Evolutionary conservation across 2,888 invertebrate species (phyloP).

Genomic region (Andricus quercusramuli): DNA sequence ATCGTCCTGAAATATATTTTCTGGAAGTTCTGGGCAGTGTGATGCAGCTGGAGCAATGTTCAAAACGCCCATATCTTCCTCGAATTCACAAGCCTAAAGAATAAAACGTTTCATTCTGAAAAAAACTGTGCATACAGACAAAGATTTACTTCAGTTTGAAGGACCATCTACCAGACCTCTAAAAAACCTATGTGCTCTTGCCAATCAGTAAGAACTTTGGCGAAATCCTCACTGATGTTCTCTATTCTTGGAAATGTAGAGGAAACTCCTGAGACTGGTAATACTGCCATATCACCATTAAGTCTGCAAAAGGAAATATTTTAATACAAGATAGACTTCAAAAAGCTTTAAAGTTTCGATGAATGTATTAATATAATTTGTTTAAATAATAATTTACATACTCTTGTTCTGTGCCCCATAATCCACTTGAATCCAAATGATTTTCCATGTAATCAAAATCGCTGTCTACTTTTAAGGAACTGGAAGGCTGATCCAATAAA

Average conservation of each 20-base stretch:
- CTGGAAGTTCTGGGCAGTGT: slow-evolving; percentile 61
- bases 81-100: slow-evolving; percentile 70
- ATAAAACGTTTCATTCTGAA: slow-evolving; percentile 42
- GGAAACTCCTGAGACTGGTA: slow-evolving; percentile 74
- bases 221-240: slow-evolving; percentile 79
- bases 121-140: slow-evolving; percentile 18
- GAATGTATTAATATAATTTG: slow-evolving; percentile 1
- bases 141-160: slow-evolving; percentile 6
- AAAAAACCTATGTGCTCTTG: slow-evolving; percentile 79
- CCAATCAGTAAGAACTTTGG: slow-evolving; percentile 80
- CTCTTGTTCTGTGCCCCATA: slow-evolving; percentile 76
- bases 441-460: slow-evolving; percentile 71
- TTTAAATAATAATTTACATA: slow-evolving; percentile 64
- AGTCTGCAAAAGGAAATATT: slow-evolving; percentile 64
- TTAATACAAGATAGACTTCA: neutral
- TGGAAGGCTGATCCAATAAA: neutral
- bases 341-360: slow-evolving; percentile 24
- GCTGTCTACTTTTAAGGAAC: slow-evolving; percentile 46
- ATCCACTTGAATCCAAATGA: slow-evolving; percentile 63
- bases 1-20: slow-evolving; percentile 65
- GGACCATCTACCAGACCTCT: slow-evolving; percentile 72
- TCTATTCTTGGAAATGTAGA: slow-evolving; percentile 69
- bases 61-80: slow-evolving; percentile 73
- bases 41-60: slow-evolving; percentile 58
- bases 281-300: slow-evolving; percentile 77